A percentile compares a stretch with the other conserved stretches of the same genome.
phyloP scores from a whole-genome alignment of 1,140 invertebrate species.

The Venustaconcha ellipsiformis region DNA sequence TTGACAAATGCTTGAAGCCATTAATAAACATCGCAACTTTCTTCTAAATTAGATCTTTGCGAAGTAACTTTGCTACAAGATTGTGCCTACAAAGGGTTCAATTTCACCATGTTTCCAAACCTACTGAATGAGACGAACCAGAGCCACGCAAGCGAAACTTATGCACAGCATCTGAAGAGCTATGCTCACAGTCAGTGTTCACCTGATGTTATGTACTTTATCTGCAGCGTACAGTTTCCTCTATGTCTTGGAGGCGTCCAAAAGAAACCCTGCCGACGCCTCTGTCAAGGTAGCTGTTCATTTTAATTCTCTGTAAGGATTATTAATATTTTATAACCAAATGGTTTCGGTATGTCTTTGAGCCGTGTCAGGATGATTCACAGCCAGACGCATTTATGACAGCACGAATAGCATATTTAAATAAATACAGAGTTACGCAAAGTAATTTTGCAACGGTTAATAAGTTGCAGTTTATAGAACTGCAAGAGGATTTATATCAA shows the following conservation, averaged over 20 bases:
- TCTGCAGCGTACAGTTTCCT: conserved; percentile 26
- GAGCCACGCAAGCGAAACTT: background rate
- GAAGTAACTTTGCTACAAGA: conserved; percentile 5
- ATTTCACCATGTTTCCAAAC: conserved; percentile 17
- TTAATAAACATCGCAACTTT: too few relatives aligned
- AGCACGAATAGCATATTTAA: too few relatives aligned
- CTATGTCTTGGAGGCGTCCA: conserved; percentile 8
- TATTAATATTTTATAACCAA: too few relatives aligned
- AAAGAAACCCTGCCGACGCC: conserved; percentile 13
- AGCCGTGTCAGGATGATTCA: too few relatives aligned
- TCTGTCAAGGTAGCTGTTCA: conserved; percentile 14
- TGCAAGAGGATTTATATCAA: too few relatives aligned
- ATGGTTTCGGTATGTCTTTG: too few relatives aligned
- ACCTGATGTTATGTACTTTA: conserved; percentile 8
- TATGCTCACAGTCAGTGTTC: background rate
- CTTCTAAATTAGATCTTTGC: background rate
- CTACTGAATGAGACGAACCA: conserved; percentile 6
- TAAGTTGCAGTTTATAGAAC: too few relatives aligned
- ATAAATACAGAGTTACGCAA: too few relatives aligned
- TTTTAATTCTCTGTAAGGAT: too few relatives aligned
- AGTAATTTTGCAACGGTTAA: too few relatives aligned
- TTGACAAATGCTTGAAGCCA: too few relatives aligned
- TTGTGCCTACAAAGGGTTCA: conserved; percentile 7
- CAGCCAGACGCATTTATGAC: too few relatives aligned
- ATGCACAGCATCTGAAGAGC: background rate